Percentiles rank a stretch among this genome's conserved stretches.
Conservation (phyloP, 2,797 vertebrate genomes). For the Platyrinchus mystaceus region DNA sequence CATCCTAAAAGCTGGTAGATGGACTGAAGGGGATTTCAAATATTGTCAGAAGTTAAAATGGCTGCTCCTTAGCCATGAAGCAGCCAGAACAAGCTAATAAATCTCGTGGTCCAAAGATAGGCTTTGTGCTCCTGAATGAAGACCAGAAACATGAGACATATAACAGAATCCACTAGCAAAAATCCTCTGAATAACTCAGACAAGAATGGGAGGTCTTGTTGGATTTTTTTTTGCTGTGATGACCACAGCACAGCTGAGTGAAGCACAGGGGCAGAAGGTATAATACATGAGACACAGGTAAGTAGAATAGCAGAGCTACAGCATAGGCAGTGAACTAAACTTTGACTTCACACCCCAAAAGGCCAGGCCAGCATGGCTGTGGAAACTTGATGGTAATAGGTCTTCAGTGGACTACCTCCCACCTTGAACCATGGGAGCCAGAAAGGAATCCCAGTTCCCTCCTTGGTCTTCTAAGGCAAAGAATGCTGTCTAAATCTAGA, state of each 20-base stretch:
- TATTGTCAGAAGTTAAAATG: neutral
- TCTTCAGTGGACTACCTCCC: neutral
- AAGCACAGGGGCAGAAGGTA: neutral
- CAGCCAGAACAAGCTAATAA: neutral
- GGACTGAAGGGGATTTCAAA: neutral
- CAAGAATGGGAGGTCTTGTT: neutral
- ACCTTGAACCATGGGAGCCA: slow-evolving; percentile 29
- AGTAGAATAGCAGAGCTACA: neutral
- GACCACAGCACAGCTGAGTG: neutral
- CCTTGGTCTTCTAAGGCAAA: neutral
- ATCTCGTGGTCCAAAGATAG: neutral
- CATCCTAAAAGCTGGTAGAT: neutral
- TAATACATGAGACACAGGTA: neutral
- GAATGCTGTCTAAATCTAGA: slow-evolving; percentile 4
- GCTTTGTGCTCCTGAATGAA: neutral
- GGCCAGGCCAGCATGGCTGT: neutral
- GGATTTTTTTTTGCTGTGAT: neutral
- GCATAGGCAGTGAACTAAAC: neutral
- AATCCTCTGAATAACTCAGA: neutral
- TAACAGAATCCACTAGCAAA: neutral
- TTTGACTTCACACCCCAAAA: neutral
- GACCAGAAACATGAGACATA: neutral
- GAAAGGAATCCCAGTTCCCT: slow-evolving; percentile 17
- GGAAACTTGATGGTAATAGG: neutral
- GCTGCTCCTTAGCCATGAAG: neutral